Conservation (phyloP, 2,113 vertebrate species). For the Camelus bactrianus region DNA sequence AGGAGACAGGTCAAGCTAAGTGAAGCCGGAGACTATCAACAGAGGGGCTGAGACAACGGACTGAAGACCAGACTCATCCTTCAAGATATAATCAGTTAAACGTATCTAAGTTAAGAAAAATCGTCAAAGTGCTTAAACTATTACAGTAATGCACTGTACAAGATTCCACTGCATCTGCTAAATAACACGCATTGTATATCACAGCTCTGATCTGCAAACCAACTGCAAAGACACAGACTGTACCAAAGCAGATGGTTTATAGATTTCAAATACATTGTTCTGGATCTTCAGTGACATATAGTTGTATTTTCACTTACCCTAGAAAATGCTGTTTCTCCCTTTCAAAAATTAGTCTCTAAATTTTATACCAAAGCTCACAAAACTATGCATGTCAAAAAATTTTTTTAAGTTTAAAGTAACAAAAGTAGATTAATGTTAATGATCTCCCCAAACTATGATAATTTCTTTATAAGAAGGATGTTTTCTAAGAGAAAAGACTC, state of each 20-base stretch:
- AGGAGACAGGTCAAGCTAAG: neutral
- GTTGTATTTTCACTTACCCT: neutral
- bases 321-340: neutral
- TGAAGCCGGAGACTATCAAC: no score
- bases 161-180: neutral
- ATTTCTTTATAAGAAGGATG: neutral
- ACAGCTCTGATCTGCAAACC: neutral
- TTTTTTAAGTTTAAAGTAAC: conserved; percentile 17
- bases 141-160: neutral
- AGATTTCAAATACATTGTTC: neutral
- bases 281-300: neutral
- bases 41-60: neutral
- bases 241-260: neutral
- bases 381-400: neutral
- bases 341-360: neutral
- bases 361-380: neutral
- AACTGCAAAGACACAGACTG: neutral
- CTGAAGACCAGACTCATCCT: neutral
- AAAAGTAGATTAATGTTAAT: neutral
- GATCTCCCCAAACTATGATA: neutral
- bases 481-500: neutral
- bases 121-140: no score
- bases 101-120: neutral
- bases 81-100: neutral
- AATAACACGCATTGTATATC: neutral